These are phyloP conservation scores for Ceratoteleas bidentatus DNA, from an alignment of 1,140 invertebrate species.

Conservation along the genomic window DNA sequence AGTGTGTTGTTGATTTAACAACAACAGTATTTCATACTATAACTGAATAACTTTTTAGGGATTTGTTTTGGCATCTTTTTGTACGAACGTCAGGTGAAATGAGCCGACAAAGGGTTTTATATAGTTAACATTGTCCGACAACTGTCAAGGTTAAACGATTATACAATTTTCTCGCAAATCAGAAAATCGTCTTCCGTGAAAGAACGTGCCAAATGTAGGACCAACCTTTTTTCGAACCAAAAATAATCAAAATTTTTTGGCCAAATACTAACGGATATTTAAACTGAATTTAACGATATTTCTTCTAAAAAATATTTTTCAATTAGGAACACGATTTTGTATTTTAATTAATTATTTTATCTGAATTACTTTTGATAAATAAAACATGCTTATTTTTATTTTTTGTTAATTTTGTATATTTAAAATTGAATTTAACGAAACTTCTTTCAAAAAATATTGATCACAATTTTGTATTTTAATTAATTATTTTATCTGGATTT, in stretches of 20 bases:
- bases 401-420: too few relatives aligned
- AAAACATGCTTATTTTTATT: too few relatives aligned
- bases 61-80: constrained; percentile 53
- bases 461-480: too few relatives aligned
- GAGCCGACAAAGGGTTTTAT: constrained; percentile 34
- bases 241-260: not conserved
- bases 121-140: constrained; percentile 21
- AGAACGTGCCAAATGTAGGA: constrained; percentile 8
- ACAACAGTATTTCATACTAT: not conserved
- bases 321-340: too few relatives aligned
- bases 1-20: not conserved
- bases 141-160: constrained; percentile 35
- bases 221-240: not conserved
- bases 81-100: constrained; percentile 33
- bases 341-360: too few relatives aligned
- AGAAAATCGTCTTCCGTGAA: not conserved
- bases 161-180: constrained; percentile 27
- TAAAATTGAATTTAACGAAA: too few relatives aligned
- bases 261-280: not conserved
- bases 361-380: too few relatives aligned
- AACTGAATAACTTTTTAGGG: not conserved
- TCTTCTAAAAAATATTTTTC: not conserved
- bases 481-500: too few relatives aligned
- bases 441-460: too few relatives aligned
- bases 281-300: not conserved